Evolutionary conservation across 2,888 invertebrate species (phyloP).

Genomic region (Polyommatus iphigenia): DNA sequence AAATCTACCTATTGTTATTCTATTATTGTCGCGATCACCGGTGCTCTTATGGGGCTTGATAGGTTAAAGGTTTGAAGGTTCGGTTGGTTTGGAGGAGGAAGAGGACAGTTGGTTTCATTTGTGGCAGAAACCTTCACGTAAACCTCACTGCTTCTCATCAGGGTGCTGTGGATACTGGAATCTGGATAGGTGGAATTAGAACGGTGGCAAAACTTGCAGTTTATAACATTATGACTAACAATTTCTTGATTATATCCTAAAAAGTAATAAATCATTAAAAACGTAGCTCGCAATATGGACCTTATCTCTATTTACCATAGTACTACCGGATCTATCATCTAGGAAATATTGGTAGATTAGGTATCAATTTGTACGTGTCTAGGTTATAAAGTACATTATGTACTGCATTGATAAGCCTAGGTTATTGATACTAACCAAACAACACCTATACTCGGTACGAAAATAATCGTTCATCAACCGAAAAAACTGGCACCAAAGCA

Average conservation of each 20-base stretch:
- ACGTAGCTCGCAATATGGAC: neutral
- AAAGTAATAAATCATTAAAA: neutral
- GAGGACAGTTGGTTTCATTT: neutral
- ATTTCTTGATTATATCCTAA: neutral
- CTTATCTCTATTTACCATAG: neutral
- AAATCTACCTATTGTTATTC: no score
- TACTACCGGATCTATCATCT: neutral
- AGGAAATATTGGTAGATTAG: neutral
- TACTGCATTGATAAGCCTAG: slow-evolving; percentile 22
- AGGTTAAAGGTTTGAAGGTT: no score
- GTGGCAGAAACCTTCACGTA: no score
- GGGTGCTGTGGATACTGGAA: neutral
- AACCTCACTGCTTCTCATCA: neutral
- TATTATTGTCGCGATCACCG: no score
- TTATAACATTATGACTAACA: no score
- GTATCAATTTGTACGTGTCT: neutral
- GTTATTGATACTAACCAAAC: slow-evolving; percentile 13
- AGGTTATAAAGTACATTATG: neutral
- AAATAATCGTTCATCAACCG: slow-evolving; percentile 61
- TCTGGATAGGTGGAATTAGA: neutral
- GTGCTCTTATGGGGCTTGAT: no score
- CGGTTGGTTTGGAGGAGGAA: no score
- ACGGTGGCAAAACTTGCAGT: neutral
- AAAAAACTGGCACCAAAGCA: slow-evolving; percentile 53
- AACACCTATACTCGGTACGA: neutral